Base-by-base conservation (phyloP, 2,113 vertebrate genomes). In the Zapus hudsonius region DNA sequence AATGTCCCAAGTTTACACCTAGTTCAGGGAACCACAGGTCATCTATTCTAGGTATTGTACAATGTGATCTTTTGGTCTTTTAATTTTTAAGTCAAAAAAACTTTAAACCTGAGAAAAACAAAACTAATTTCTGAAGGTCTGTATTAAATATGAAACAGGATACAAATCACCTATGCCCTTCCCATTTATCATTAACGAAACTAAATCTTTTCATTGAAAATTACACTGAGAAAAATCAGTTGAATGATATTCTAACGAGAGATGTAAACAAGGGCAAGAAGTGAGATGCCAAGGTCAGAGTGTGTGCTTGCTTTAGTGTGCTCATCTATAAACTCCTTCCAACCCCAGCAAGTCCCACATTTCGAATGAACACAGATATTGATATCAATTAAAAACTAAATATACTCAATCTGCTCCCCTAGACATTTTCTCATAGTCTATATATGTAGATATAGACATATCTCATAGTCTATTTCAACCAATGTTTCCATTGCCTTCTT, bases 61-160 rank as follows among this genome's bases (percentile, higher is more conserved):
- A 33, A 40, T 64, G 57, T 47, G 13, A 83, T 1, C 38, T 61
- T 44, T 74, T 86, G 9, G 1, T 19, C n/a, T 91, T 57, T 25
- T 38, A 2, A 31, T 15, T 72, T 59, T 33, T 10, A 74, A 4
- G 33, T 1, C 61, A 69, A 75, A n/a, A n/a, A n/a, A n/a, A n/a
- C n/a, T n/a, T n/a, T n/a, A 90, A n/a, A 16, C 3, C 7, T 89
- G 33, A 16, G n/a, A 22, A 74, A 73, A 33, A 80, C 42, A 69
- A 63, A 16, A 5, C 31, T 90, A 17, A 31, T 74, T 75, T 79
- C 81, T 67, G 7, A 92, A 80, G 31, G 2, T 25, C 31, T 72
- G 78, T 17, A 59, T 38, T 73, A 90, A 93, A 85, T 64, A 74
- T 17, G 16, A 7, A 94, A 86, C 38, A 22, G 70, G 81, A 44